Percentiles rank a stretch among this genome's conserved stretches.
Evolutionary conservation across 2,888 invertebrate species (phyloP).

Genomic region (Phymatocera aterrima): DNA sequence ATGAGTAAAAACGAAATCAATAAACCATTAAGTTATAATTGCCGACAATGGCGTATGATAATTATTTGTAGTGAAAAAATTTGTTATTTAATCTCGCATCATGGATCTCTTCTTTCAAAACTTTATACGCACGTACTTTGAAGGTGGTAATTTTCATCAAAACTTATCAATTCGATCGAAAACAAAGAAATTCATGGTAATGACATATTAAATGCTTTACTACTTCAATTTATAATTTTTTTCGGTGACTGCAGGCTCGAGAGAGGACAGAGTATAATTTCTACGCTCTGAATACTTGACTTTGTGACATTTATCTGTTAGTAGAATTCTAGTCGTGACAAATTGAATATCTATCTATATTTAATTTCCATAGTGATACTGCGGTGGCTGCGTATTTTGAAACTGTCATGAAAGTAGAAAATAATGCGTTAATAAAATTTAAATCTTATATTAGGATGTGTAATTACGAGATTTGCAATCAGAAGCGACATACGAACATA

Average conservation of each 20-base stretch:
- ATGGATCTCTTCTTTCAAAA: neutral
- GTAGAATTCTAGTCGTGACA: slow-evolving; percentile 13
- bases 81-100: neutral
- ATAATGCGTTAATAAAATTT: neutral
- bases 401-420: slow-evolving; percentile 4
- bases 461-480: neutral
- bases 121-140: neutral
- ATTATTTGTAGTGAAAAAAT: slow-evolving; percentile 11
- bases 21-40: slow-evolving; percentile 22
- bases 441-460: slow-evolving; percentile 1
- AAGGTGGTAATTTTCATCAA: neutral
- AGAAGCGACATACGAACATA: neutral
- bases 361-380: neutral
- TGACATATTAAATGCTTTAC: neutral
- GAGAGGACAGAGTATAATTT: neutral
- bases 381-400: slow-evolving; percentile 8
- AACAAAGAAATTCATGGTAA: neutral
- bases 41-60: neutral
- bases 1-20: neutral
- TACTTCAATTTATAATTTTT: neutral
- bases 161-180: too few species aligned
- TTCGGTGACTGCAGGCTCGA: slow-evolving; percentile 3
- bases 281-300: neutral
- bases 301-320: slow-evolving; percentile 5
- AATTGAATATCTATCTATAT: neutral